Conservation (phyloP, 1,140 invertebrate genomes). For the Trinorchestia longiramus region DNA sequence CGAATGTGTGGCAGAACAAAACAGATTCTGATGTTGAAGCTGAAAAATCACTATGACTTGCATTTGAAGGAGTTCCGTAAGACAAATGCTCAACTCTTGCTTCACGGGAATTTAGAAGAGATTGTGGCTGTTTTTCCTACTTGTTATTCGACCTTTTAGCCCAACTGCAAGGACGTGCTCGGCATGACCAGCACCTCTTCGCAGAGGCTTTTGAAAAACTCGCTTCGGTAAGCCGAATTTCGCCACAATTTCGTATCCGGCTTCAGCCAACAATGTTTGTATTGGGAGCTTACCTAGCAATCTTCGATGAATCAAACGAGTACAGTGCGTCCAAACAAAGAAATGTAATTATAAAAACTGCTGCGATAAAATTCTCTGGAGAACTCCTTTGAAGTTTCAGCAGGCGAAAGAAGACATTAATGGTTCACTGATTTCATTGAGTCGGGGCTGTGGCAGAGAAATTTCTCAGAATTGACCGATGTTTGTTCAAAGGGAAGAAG, state of each 20-base stretch:
- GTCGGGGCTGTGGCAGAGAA: not conserved
- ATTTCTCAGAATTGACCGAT: not conserved
- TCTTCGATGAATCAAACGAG: constrained; percentile 33
- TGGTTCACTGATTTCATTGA: not conserved
- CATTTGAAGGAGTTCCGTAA: constrained; percentile 4
- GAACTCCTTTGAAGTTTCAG: not conserved
- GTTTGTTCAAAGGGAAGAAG: not conserved
- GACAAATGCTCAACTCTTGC: constrained; percentile 31
- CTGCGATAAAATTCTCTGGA: not conserved
- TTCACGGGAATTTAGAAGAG: not conserved
- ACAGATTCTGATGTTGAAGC: not conserved
- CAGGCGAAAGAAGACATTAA: not conserved
- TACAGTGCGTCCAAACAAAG: constrained; percentile 26
- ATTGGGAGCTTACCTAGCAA: constrained; percentile 34
- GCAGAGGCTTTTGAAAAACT: not conserved
- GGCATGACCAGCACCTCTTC: not conserved
- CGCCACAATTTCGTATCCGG: constrained; percentile 11
- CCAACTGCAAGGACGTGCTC: constrained; percentile 15
- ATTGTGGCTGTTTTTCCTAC: constrained; percentile 41
- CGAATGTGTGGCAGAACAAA: not conserved
- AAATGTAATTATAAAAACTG: constrained; percentile 28
- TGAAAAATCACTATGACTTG: not conserved
- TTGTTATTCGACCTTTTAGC: constrained; percentile 55
- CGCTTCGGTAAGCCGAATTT: not conserved
- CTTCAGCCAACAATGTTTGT: constrained; percentile 9